phyloP scores from a whole-genome alignment of 2,113 vertebrate species.

The Silurus asotus region DNA sequence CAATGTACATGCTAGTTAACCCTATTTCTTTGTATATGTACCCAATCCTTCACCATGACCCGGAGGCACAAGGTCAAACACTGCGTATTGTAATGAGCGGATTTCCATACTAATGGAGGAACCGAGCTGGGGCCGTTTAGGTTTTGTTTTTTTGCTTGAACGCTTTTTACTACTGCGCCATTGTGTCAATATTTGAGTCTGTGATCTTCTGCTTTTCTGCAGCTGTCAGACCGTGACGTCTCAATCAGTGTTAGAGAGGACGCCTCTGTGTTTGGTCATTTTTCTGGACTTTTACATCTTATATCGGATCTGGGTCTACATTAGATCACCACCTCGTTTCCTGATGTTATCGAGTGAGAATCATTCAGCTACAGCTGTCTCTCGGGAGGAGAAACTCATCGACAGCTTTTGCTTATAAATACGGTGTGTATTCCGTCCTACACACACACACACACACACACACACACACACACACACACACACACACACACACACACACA shows the following conservation, averaged over 20 bases:
- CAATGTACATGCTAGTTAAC: background rate
- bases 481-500: background rate
- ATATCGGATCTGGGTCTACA: slow-evolving; percentile 12
- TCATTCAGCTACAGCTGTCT: slow-evolving; percentile 45
- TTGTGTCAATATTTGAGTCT: slow-evolving; percentile 70
- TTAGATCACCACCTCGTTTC: slow-evolving; percentile 23
- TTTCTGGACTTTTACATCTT: background rate
- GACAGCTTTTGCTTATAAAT: slow-evolving; percentile 52
- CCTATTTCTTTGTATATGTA: background rate
- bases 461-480: slow-evolving; percentile 51
- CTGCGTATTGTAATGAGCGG: slow-evolving; percentile 49
- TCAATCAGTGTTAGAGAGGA: slow-evolving; percentile 47
- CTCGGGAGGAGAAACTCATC: slow-evolving; percentile 44
- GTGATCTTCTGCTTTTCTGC: slow-evolving; percentile 65
- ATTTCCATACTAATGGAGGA: slow-evolving; percentile 51
- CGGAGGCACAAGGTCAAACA: slow-evolving; percentile 45
- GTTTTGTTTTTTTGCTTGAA: slow-evolving; percentile 24
- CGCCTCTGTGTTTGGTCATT: background rate
- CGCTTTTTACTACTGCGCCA: slow-evolving; percentile 54
- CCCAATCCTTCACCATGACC: slow-evolving; percentile 5
- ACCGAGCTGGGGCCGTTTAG: slow-evolving; percentile 2
- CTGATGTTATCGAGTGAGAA: slow-evolving; percentile 40
- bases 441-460: slow-evolving; percentile 37
- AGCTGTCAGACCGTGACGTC: slow-evolving; percentile 62
- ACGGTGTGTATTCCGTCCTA: slow-evolving; percentile 52